Percentiles rank a stretch among this genome's conserved stretches.
Evolutionary conservation across 2,888 invertebrate species (phyloP).

Genomic region (Tetrapedia diversipes): DNA sequence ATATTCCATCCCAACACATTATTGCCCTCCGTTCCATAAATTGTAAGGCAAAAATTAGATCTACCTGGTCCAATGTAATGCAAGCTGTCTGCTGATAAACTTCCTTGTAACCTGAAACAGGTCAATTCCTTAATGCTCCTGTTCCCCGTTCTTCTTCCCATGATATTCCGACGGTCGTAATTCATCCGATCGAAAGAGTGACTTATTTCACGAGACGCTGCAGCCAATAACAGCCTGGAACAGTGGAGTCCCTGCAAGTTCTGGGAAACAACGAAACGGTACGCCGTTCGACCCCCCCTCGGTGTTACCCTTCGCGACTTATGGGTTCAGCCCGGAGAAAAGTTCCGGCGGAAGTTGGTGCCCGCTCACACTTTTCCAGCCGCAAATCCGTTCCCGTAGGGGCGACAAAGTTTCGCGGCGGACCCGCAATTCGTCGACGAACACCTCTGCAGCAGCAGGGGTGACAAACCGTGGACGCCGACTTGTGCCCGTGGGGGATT

Average conservation of each 20-base stretch:
- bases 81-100: too few relatives aligned
- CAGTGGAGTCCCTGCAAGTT: slow-evolving; percentile 54
- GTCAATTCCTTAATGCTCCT: background rate
- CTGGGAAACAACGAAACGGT: slow-evolving; percentile 62
- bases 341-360: slow-evolving; percentile 50
- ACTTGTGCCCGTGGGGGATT: background rate
- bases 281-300: slow-evolving; percentile 19
- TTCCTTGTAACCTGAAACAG: background rate
- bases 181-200: background rate
- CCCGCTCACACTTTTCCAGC: slow-evolving; percentile 52
- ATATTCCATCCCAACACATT: too few relatives aligned
- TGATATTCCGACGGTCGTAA: background rate
- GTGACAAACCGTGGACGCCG: slow-evolving; percentile 16
- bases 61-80: too few relatives aligned
- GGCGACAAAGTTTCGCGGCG: slow-evolving; percentile 50
- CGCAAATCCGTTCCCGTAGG: slow-evolving; percentile 60
- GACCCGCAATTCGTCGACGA: slow-evolving; percentile 22
- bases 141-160: too few relatives aligned
- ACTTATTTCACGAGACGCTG: slow-evolving; percentile 17
- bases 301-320: slow-evolving; percentile 36
- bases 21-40: too few relatives aligned
- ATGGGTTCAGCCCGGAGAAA: slow-evolving; percentile 45
- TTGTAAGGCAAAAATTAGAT: too few relatives aligned
- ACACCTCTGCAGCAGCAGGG: slow-evolving; percentile 2
- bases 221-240: slow-evolving; percentile 32